phyloP scores from a whole-genome alignment of 2,888 invertebrate species.

The Oligia fasciuncula region DNA sequence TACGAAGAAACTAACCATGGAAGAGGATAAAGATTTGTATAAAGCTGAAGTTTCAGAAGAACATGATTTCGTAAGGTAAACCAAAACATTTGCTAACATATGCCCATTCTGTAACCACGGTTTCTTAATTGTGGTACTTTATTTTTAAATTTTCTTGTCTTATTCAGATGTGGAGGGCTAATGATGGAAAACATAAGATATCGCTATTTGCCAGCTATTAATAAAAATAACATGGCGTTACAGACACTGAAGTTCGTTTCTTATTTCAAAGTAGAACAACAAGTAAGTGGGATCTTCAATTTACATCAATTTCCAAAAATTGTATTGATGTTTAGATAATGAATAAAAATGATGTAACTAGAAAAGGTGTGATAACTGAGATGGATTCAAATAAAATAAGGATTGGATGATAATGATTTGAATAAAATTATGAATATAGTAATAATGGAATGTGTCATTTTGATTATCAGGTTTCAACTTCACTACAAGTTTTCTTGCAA shows the following conservation, averaged over 20 bases:
- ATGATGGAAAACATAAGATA: conserved; percentile 65
- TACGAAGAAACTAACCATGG: background rate
- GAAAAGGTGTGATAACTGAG: background rate
- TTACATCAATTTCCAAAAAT: background rate
- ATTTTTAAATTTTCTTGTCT: background rate
- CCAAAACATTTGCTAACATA: background rate
- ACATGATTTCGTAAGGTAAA: conserved; percentile 49
- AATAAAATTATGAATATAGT: background rate
- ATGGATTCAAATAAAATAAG: no score
- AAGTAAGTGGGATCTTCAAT: conserved; percentile 60
- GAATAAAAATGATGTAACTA: background rate
- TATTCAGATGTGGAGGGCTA: conserved; percentile 71
- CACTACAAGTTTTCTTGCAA: conserved; percentile 67
- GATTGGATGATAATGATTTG: background rate
- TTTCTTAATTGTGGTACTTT: background rate
- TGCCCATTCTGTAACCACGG: background rate
- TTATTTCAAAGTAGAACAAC: conserved; percentile 45
- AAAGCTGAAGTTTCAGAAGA: conserved; percentile 44
- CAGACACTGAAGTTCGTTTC: conserved; percentile 60
- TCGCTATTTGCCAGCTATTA: conserved; percentile 46
- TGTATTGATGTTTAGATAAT: background rate
- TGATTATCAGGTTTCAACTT: conserved; percentile 53
- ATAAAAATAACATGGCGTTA: conserved; percentile 48
- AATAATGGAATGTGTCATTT: background rate
- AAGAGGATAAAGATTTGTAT: conserved; percentile 18